Evolutionary conservation across 2,797 vertebrate species (phyloP), one percentile per base, ranked within the genome.

Genomic region (Apogon talboti): DNA sequence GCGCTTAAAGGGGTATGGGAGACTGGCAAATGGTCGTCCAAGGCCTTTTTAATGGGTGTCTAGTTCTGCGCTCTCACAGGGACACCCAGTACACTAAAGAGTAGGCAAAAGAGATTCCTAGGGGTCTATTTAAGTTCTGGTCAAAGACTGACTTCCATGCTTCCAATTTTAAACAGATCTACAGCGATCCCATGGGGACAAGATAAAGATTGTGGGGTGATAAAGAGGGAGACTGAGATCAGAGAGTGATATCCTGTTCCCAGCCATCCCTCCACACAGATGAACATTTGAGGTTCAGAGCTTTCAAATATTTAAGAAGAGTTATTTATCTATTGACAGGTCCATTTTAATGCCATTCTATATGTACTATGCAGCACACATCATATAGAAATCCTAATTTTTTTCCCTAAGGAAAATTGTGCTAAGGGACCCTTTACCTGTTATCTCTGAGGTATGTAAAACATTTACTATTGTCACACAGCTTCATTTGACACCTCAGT

Each of bases 31-130:
- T 79, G 72, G 86, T 71, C 66, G 19, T 83, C 70, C 71, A 33
- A 72, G 76, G 70, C 60, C 49, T 78, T 77, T 90, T 87, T 84
- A 93, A 90, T 87, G 77, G 78, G 60, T 78, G 79, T 85, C 69
- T 79, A 52, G 64, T 79, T 82, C 38, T 71, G 2, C 42, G 42
- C 52, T 85, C 87, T 75, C 66, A 49, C 45, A 73, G 62, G 79
- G 69, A 71, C 61, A 50, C 43, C 16, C 14, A 63, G 52, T 33
- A 50, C 66, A 63, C 57, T 41, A 19, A 77, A 58, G 54, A 58
- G 33, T 54, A 41, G 44, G 35, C 43, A 49, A 77, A 60, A 61
- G 35, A 59, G 62, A 74, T 69, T 78, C 74, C 71, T 74, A 24
- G 19, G 70, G 66, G 76, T 71, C 70, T 79, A 62, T 85, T 90